These are phyloP conservation scores for Vulpes ferrilata DNA, from an alignment of 2,113 vertebrate genomes.

Conservation along the genomic window DNA sequence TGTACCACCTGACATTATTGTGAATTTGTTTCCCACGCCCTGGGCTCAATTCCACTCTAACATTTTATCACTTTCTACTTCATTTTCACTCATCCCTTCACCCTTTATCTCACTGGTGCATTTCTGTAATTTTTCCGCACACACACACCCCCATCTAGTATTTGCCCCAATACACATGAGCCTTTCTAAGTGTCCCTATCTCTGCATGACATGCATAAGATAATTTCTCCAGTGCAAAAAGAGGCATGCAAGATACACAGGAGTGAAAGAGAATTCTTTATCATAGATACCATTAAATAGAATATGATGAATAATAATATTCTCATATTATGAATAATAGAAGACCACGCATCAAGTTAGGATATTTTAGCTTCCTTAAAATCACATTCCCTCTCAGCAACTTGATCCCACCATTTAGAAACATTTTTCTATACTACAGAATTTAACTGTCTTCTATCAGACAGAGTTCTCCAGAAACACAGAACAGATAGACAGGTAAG, in stretches of 20 bases:
- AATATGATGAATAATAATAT: background rate
- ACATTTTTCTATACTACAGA: slow-evolving; percentile 6
- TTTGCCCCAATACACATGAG: slow-evolving; percentile 32
- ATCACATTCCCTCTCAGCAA: background rate
- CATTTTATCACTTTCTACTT: slow-evolving; percentile 10
- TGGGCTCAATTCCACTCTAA: background rate
- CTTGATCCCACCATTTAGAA: background rate
- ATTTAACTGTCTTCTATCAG: background rate
- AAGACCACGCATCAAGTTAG: slow-evolving; percentile 44
- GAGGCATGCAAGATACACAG: background rate
- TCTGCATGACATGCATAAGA: background rate
- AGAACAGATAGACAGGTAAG: background rate
- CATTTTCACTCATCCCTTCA: background rate
- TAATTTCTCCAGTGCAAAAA: slow-evolving; percentile 47
- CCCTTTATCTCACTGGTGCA: background rate
- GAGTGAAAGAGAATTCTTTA: slow-evolving; percentile 62
- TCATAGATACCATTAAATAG: background rate
- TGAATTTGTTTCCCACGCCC: background rate
- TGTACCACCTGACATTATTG: background rate
- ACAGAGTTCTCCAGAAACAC: background rate
- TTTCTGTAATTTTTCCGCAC: slow-evolving; percentile 37
- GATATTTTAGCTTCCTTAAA: background rate
- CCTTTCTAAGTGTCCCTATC: slow-evolving; percentile 54
- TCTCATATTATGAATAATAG: background rate
- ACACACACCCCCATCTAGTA: background rate